These are phyloP conservation scores for Diabrotica virgifera DNA, from an alignment of 1,140 invertebrate genomes.

Conservation along the genomic window DNA sequence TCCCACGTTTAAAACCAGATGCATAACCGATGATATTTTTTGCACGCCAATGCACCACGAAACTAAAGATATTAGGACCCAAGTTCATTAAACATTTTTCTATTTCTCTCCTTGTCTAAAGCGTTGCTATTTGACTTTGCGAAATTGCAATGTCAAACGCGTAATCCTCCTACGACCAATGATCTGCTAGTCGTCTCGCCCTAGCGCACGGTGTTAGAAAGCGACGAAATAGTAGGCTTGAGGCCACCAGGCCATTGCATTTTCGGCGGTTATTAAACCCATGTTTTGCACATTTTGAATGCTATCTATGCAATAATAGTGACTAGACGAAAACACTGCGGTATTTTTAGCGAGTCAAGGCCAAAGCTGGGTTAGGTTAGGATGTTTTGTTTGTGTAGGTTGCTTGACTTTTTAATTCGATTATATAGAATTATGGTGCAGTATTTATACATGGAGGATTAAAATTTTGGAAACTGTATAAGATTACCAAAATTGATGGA, in stretches of 20 bases:
- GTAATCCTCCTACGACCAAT: constrained; percentile 8
- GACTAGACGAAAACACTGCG: constrained; percentile 22
- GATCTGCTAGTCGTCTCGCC: not conserved
- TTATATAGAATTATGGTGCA: no score
- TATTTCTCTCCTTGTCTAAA: constrained; percentile 21
- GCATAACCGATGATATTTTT: not conserved
- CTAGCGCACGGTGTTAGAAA: not conserved
- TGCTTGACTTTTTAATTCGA: not conserved
- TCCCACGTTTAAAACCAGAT: no score
- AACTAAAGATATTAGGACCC: constrained; percentile 20
- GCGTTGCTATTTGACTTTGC: constrained; percentile 35
- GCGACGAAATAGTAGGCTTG: not conserved
- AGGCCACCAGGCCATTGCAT: constrained; percentile 18
- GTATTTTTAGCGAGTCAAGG: constrained; percentile 22
- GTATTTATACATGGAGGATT: no score
- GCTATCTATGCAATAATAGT: constrained; percentile 27
- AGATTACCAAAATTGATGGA: no score
- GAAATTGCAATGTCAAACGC: constrained; percentile 34
- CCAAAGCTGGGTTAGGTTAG: constrained; percentile 7
- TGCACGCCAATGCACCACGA: constrained; percentile 12
- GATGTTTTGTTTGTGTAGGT: not conserved
- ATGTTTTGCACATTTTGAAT: constrained; percentile 24
- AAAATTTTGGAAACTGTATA: no score
- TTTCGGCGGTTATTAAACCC: constrained; percentile 30
- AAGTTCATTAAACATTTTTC: constrained; percentile 18